Evolutionary conservation across 2,797 vertebrate species (phyloP), one percentile per base, ranked within the genome.

Genomic region (Menidia menidia): DNA sequence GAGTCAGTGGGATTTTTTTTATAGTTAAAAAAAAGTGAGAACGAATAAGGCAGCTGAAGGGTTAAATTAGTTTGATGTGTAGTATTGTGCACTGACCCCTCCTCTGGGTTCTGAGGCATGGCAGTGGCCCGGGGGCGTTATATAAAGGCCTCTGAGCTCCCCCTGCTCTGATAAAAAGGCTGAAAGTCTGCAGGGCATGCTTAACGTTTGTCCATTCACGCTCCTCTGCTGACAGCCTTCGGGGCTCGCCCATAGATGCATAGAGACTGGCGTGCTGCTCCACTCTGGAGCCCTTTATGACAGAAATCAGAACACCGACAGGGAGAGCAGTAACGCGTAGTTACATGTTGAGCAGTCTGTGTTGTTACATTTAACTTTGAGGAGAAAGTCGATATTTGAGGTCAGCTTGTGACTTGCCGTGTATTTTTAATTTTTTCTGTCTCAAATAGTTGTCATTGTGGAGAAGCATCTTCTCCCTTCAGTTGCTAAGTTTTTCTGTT

Each of bases 131-230:
- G 65, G 72, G 77, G 80, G 79, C 70, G 65, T 94, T 95, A 95
- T 95, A 95, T 94, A 95, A 94, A 93, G 88, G 83, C 88, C 89
- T 84, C 73, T 50, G 71, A 82, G 77, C 83, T 90, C 88, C 86
- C 88, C 81, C 86, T 90, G 87, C 89, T 88, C 92, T 88, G 87
- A 86, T 92, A 94, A 91, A 92, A 86, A 92, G 88, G 87, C 86
- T 90, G 86, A 94, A 92, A 91, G 92, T 93, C 92, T 92, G 93
- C 91, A 87, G 92, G 92, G 92, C 89, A 92, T 94, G 91, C 92
- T 94, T 85, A 89, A 88, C 80, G 73, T 94, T 90, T 91, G 90
- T 92, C 84, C 85, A 73, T 87, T 77, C 77, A 83, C 89, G 90
- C 92, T 88, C 77, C 79, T 90, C 78, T 90, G 78, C 89, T 92